These are phyloP conservation scores for Paramormyrops kingsleyae DNA, from an alignment of 2,113 vertebrate species.

Conservation along the genomic window DNA sequence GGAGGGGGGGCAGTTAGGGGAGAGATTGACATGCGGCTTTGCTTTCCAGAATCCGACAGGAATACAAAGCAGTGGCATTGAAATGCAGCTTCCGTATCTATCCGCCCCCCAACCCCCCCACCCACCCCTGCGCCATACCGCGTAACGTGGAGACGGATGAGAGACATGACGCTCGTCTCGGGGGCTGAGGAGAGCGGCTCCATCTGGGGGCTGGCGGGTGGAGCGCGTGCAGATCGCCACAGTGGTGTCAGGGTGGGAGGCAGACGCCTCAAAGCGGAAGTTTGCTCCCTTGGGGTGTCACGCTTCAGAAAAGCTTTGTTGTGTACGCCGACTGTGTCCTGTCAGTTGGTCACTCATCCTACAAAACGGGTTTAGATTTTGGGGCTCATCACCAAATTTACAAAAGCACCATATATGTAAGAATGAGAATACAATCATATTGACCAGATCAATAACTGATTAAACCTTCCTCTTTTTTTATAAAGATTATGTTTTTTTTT, in stretches of 20 bases:
- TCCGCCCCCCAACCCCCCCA: not conserved
- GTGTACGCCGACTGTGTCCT: not conserved
- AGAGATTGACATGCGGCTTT: constrained; percentile 3
- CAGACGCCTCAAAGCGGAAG: too few species aligned
- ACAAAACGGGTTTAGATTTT: not conserved
- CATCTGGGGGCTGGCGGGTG: not conserved
- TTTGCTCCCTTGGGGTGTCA: not conserved
- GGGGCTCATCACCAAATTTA: not conserved
- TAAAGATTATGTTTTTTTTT: not conserved
- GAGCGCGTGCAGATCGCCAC: not conserved
- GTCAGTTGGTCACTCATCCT: not conserved
- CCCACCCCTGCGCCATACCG: not conserved
- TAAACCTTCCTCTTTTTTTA: not conserved
- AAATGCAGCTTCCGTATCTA: not conserved
- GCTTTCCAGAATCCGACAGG: not conserved
- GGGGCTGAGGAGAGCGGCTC: not conserved
- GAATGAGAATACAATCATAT: not conserved
- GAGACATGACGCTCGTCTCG: not conserved
- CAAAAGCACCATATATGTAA: not conserved
- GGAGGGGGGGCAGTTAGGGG: not conserved
- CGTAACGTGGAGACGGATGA: not conserved
- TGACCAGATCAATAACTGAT: not conserved
- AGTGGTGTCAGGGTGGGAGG: not conserved
- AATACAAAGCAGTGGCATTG: constrained; percentile 5
- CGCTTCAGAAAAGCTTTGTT: not conserved